Evolutionary conservation across 2,113 vertebrate species (phyloP), one percentile per base, ranked within the genome.

Genomic region (Orientallactaga bullata): DNA sequence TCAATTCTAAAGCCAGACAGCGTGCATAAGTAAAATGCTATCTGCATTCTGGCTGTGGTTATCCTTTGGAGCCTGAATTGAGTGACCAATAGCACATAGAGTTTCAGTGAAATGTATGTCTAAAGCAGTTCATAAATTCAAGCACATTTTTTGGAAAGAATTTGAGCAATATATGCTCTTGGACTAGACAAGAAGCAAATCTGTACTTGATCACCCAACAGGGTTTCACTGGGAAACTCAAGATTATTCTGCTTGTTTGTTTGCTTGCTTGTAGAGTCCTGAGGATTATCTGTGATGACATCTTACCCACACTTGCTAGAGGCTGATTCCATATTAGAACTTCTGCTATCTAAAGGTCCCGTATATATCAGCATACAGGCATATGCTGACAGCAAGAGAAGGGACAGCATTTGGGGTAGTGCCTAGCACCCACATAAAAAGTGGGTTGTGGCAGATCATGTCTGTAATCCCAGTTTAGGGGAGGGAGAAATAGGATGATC

Each of bases 1-100:
- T 95, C 39, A 55, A 3, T 77, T 95, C 24, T 42, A 85, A 96
- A 86, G 55, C 35, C 74, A 74, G 23, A 69, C 90, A 83, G 26
- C 9, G 39, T 60, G 12, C 12, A 21, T 51, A 89, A 90, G 9
- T 21, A 23, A 85, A 79, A 84, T 32, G 68, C 13, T 17, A 5
- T n/a, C 24, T 23, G 5, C 21, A 24, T 94, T 93, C 69, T 92
- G 90, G 58, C 68, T 13, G 13, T 91, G 15, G 0, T 60, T 80
- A 11, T 68, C n/a, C 60, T 88, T 94, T 68, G 77, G 21, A 87
- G 42, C 35, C 2, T 61, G 68, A 35, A 71, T 35, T 24, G 26
- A 83, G 7, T 83, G 77, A 81, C 28, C 83, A 61, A 83, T 24
- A 55, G 9, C 7, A 12, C 51, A n/a, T 28, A 7, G 26, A 65